A percentile compares a stretch with the other conserved stretches of the same genome.
These are phyloP conservation scores for Zaprionus lineosus DNA, from an alignment of 2,888 invertebrate genomes.

Conservation along the genomic window DNA sequence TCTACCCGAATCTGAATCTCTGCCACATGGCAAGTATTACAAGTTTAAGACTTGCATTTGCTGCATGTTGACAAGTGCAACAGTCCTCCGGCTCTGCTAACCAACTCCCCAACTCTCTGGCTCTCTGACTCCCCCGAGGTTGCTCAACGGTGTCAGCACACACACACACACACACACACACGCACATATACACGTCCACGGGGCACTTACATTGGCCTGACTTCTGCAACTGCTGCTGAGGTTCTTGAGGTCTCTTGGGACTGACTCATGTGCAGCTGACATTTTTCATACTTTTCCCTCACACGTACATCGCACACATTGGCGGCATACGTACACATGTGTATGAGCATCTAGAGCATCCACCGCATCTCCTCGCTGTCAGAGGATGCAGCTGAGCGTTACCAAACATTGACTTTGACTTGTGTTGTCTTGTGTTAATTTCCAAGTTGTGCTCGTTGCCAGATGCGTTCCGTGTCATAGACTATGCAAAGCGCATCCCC, in stretches of 20 bases:
- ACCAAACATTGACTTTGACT: conserved; percentile 68
- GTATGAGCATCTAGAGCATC: neutral
- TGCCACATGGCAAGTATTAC: no score
- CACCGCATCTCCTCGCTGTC: neutral
- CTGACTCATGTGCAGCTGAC: conserved; percentile 51
- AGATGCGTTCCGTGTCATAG: conserved; percentile 7
- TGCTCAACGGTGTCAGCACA: conserved; percentile 25
- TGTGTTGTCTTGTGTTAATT: conserved; percentile 45
- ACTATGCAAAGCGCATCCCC: neutral
- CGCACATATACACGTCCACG: conserved; percentile 1
- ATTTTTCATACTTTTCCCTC: conserved; percentile 39
- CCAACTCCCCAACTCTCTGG: neutral
- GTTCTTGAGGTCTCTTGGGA: conserved; percentile 10
- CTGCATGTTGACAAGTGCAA: conserved; percentile 63
- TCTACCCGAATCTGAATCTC: conserved; percentile 2
- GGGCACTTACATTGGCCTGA: conserved; percentile 7
- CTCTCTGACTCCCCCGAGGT: conserved; percentile 1
- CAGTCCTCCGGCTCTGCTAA: conserved; percentile 50
- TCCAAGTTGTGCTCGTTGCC: conserved; percentile 24
- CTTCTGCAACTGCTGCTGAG: conserved; percentile 10
- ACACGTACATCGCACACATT: neutral
- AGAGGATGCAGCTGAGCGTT: conserved; percentile 22
- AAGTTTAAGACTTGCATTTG: conserved; percentile 31
- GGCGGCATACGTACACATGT: neutral
- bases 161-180: conserved; percentile 18